Base-by-base conservation (phyloP, 2,113 vertebrate genomes). In the Redunca redunca region DNA sequence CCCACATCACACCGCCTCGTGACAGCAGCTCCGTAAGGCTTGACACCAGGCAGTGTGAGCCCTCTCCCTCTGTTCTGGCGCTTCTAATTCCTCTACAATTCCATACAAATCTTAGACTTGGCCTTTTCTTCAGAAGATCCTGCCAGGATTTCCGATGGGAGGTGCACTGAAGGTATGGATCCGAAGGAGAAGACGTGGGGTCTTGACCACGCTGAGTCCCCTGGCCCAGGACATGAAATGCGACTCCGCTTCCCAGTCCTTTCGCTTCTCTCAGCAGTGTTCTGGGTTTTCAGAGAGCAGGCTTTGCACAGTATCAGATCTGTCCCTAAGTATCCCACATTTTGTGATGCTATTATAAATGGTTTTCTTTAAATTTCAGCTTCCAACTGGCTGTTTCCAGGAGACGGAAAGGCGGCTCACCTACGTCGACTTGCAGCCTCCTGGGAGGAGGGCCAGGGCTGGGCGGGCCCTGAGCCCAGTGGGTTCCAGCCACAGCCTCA, bases 111-210 rank as follows among this genome's bases (percentile, higher is more conserved):
- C 48, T 40, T 23, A 58, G 82, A 36, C 8, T 30, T 23, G 57
- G 16, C 30, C 26, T 25, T 46, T 48, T n/a, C 57, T 17, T 36
- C 30, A 15, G 62, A 7, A 23, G 67, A 43, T 1, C 6, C 46
- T 11, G 16, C 43, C 0, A 4, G 36, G 28, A 25, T 14, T n/a
- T 11, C 19, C 0, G 5, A 62, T 0, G 25, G 53, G 36, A 5
- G 7, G 0, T 2, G 13, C 40, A 6, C 3, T 7, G 5, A 84
- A 14, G 3, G 3, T 6, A 1, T 0, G 9, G 43, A 53, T n/a
- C 21, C 3, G 13, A 26, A 14, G 13, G 33, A 43, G 52, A 43
- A 14, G 9, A 5, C 1, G 0, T 7, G 3, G 0, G 2, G 5
- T 2, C n/a, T 1, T 14, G 26, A 7, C 19, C 21, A 17, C n/a